Evolutionary conservation across 2,888 invertebrate genomes (phyloP).

Genomic region (Eristalis arbustorum): DNA sequence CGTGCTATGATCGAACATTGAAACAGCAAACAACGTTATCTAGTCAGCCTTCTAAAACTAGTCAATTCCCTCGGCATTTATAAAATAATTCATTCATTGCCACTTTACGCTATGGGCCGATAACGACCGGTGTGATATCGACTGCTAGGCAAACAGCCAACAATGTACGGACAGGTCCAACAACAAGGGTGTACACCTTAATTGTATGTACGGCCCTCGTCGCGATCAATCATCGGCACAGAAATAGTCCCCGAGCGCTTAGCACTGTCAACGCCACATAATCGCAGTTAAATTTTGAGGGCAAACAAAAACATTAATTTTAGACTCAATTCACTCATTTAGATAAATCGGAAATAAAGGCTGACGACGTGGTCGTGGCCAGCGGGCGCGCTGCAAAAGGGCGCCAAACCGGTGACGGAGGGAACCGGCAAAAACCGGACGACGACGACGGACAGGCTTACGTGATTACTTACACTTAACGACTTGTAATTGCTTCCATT

Average conservation of each 20-base stretch:
- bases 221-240: conserved; percentile 9
- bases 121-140: background rate
- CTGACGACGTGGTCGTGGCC: background rate
- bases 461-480: conserved; percentile 2
- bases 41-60: background rate
- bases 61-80: background rate
- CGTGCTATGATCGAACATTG: background rate
- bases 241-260: background rate
- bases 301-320: conserved; percentile 14
- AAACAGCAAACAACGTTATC: background rate
- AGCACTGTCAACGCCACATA: conserved; percentile 10
- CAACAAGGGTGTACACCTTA: background rate
- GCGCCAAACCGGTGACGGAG: background rate
- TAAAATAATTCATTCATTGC: background rate
- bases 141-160: background rate
- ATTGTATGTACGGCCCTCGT: background rate
- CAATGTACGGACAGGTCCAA: background rate
- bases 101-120: background rate
- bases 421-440: conserved; percentile 1
- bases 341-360: conserved; percentile 11
- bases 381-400: background rate
- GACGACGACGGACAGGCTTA: background rate
- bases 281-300: background rate
- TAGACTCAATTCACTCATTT: conserved; percentile 15
- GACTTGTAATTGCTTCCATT: background rate